Evolutionary conservation across 2,113 vertebrate species (phyloP), one percentile per base, ranked within the genome.

Genomic region (Grammomys surdaster): DNA sequence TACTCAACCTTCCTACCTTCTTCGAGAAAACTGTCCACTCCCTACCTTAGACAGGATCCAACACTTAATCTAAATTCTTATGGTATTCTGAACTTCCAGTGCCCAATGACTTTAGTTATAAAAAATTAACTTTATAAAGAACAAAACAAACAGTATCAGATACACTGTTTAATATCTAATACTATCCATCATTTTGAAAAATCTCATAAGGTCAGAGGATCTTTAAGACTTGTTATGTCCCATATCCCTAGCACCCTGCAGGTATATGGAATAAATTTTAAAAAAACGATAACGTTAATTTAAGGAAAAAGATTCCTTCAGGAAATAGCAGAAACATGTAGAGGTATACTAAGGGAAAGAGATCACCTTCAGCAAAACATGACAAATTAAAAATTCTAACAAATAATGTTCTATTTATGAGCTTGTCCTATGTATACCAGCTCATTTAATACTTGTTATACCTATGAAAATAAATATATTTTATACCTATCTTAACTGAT

Each of bases 301-400:
- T 48, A 48, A 63, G 6, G 72, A 33, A 93, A 85, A 58, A 12
- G 69, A 40, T 26, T 9, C 40, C 65, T 90, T 96, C 72, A 20
- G 20, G 14, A 48, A 94, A 82, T 28, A 92, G 9, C 36, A 96
- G 76, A 81, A 96, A 93, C 58, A 95, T 22, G 40, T 76, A 58
- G n/a, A 91, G 5, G 9, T 33, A 19, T 40, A 76, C 28, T 87
- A 24, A 86, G 65, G 22, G 86, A 36, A 95, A 63, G 33, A 43
- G 28, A 65, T 13, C 54, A 22, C 13, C 14, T 95, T 90, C 40
- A 92, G 70, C 63, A 77, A 63, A 82, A 87, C 9, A 75, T 20
- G 84, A n/a, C 7, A 92, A 70, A 54, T 36, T 81, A 91, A 94
- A 95, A 88, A 65, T 43, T 43, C 82, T 85, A 3, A 20, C 36